Conservation (phyloP, 2,113 vertebrate genomes). For the Ibidorhyncha struthersii region DNA sequence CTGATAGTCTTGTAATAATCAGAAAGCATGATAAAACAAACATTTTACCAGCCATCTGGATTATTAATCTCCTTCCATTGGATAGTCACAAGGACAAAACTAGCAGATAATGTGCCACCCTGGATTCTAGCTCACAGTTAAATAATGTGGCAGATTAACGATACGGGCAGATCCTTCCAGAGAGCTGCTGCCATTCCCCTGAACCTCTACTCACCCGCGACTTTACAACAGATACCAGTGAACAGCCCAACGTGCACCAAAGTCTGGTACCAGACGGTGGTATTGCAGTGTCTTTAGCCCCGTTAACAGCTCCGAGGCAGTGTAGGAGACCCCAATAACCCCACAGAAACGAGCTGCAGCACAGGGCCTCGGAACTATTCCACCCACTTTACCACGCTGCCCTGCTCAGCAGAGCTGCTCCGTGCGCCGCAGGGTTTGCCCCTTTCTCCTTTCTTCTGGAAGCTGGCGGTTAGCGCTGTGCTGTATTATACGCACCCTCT, state of each 20-base stretch:
- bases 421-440: accelerated
- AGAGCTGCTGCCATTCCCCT: not conserved
- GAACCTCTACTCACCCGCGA: not conserved
- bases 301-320: no score
- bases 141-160: not conserved
- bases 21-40: not conserved
- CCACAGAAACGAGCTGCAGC: not conserved
- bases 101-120: not conserved
- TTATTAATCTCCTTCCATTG: not conserved
- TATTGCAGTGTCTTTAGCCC: not conserved
- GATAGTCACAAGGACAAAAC: not conserved
- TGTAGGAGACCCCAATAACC: accelerated
- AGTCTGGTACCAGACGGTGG: accelerated
- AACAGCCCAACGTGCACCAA: not conserved
- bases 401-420: not conserved
- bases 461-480: not conserved
- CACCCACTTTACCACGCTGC: not conserved
- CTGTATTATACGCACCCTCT: not conserved
- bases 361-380: not conserved
- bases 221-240: not conserved
- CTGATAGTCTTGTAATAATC: not conserved
- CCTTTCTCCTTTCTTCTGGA: not conserved
- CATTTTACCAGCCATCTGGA: not conserved
- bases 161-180: not conserved
- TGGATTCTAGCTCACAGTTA: not conserved